Conservation (phyloP, 2,888 invertebrate species). For the Leptura quadrifasciata region DNA sequence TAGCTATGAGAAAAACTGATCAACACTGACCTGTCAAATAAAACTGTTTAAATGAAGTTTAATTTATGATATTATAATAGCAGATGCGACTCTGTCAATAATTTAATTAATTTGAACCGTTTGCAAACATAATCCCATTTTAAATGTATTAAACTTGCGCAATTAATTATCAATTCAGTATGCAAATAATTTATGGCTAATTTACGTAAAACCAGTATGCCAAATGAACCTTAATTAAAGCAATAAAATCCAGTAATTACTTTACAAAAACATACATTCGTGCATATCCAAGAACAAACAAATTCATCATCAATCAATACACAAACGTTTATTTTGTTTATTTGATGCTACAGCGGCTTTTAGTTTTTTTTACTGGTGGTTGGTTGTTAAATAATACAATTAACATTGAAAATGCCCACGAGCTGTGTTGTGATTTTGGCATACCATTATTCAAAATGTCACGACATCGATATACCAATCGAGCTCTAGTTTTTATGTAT, state of each 20-base stretch:
- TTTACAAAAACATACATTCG: conserved; percentile 36
- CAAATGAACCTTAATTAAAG: conserved; percentile 43
- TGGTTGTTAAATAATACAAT: conserved; percentile 27
- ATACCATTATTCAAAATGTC: conserved; percentile 39
- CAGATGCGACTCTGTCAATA: conserved; percentile 46
- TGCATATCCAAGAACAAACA: conserved; percentile 40
- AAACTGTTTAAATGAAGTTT: conserved; percentile 25
- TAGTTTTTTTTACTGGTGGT: conserved; percentile 28
- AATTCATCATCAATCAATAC: conserved; percentile 37
- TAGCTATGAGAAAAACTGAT: no score
- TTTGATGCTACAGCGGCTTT: conserved; percentile 30
- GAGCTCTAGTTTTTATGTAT: conserved; percentile 26
- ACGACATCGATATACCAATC: conserved; percentile 14
- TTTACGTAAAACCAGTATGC: conserved; percentile 54
- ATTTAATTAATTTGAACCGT: conserved; percentile 57
- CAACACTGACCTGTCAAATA: neutral
- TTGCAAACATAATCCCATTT: conserved; percentile 58
- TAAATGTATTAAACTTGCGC: conserved; percentile 59
- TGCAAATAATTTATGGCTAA: conserved; percentile 60
- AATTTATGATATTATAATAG: conserved; percentile 42
- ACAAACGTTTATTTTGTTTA: conserved; percentile 28
- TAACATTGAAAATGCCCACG: conserved; percentile 31
- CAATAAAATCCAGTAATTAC: conserved; percentile 41
- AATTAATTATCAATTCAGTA: conserved; percentile 60
- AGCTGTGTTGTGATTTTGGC: conserved; percentile 30